phyloP scores from a whole-genome alignment of 2,888 invertebrate genomes.

The Acronicta leporina region DNA sequence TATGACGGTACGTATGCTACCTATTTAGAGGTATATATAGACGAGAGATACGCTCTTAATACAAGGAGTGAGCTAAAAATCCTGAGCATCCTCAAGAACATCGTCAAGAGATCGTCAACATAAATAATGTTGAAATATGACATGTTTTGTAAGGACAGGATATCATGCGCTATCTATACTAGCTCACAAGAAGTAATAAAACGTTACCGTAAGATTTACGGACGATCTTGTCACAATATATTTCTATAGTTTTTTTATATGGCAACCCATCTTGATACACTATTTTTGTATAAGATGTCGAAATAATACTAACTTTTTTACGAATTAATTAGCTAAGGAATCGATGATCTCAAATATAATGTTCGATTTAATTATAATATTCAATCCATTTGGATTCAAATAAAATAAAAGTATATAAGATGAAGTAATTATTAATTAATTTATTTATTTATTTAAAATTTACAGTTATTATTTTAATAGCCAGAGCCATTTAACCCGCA shows the following conservation, averaged over 20 bases:
- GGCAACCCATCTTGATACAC: slow-evolving; percentile 14
- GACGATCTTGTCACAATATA: slow-evolving; percentile 31
- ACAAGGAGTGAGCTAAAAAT: slow-evolving; percentile 9
- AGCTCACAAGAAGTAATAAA: slow-evolving; percentile 37
- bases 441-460: too few relatives aligned
- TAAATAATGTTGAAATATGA: slow-evolving; percentile 45
- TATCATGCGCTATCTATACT: slow-evolving; percentile 43
- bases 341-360: neutral
- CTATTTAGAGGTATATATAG: neutral
- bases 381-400: too few relatives aligned
- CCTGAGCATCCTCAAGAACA: slow-evolving; percentile 29
- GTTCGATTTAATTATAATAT: too few relatives aligned
- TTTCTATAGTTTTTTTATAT: slow-evolving; percentile 24
- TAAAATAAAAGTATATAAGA: too few relatives aligned
- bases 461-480: too few relatives aligned
- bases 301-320: slow-evolving; percentile 16
- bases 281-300: slow-evolving; percentile 9
- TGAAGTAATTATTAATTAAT: too few relatives aligned
- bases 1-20: too few relatives aligned
- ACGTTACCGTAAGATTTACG: slow-evolving; percentile 45
- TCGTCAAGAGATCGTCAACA: slow-evolving; percentile 27
- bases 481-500: neutral
- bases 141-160: slow-evolving; percentile 43
- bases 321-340: slow-evolving; percentile 5
- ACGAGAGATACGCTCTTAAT: slow-evolving; percentile 12